Percentiles rank a stretch among this genome's conserved stretches.
phyloP scores from a whole-genome alignment of 2,113 vertebrate genomes.

The Xiphias gladius region DNA sequence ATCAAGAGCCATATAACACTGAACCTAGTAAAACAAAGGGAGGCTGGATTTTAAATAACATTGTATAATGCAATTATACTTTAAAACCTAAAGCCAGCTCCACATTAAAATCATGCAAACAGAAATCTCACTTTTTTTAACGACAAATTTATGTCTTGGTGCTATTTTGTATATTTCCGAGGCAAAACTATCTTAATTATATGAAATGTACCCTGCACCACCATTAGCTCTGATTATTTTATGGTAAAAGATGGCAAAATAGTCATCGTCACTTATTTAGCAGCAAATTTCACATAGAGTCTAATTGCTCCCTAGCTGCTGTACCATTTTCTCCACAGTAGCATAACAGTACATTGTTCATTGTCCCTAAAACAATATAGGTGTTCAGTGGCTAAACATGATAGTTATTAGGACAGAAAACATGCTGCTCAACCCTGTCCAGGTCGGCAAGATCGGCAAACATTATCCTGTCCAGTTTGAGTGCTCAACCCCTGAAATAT shows the following conservation, averaged over 20 bases:
- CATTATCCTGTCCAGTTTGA: conserved; percentile 51
- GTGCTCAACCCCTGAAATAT: conserved; percentile 44
- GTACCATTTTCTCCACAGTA: conserved; percentile 16
- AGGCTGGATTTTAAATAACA: conserved; percentile 58
- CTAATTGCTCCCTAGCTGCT: conserved; percentile 26
- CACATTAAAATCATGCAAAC: conserved; percentile 26
- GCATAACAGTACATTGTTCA: conserved; percentile 28
- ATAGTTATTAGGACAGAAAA: conserved; percentile 67
- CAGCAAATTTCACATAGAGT: conserved; percentile 18
- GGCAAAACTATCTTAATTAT: conserved; percentile 32
- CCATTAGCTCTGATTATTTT: conserved; percentile 33
- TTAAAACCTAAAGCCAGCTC: conserved; percentile 21
- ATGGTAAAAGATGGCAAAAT: conserved; percentile 38
- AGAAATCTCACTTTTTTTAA: conserved; percentile 16
- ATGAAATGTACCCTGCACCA: conserved; percentile 19
- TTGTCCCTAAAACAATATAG: conserved; percentile 51
- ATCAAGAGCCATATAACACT: conserved; percentile 55
- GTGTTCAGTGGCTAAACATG: conserved; percentile 27
- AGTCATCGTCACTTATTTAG: conserved; percentile 37
- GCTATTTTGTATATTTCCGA: conserved; percentile 19
- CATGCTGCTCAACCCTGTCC: conserved; percentile 24
- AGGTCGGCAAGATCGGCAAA: conserved; percentile 62
- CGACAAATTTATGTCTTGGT: conserved; percentile 21
- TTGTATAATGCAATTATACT: conserved; percentile 38
- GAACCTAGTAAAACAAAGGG: conserved; percentile 54